Percentiles rank a stretch among this genome's conserved stretches.
These are phyloP conservation scores for Anableps anableps DNA, from an alignment of 2,797 vertebrate species.

Conservation along the genomic window DNA sequence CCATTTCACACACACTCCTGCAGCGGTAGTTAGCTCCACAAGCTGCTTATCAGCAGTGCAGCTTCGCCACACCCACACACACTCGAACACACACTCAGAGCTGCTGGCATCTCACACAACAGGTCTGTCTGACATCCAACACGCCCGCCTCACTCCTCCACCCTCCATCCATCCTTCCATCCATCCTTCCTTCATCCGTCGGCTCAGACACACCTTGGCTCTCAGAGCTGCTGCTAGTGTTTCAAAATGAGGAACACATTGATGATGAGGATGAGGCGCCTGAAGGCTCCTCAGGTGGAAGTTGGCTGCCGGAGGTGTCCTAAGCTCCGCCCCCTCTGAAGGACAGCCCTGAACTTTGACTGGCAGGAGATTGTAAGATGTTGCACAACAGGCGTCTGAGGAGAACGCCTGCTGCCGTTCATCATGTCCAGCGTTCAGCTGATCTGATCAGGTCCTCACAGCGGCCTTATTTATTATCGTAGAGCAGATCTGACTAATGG, in stretches of 20 bases:
- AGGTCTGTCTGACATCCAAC: conserved; percentile 53
- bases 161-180: conserved; percentile 3
- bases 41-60: conserved; percentile 72
- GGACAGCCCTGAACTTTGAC: neutral
- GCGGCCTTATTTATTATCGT: neutral
- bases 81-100: conserved; percentile 41
- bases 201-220: neutral
- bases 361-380: neutral
- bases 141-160: conserved; percentile 9
- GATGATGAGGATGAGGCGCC: neutral
- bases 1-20: conserved; percentile 19
- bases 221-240: neutral
- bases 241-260: conserved; percentile 12
- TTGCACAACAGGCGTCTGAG: neutral
- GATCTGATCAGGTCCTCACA: neutral
- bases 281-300: too few relatives aligned
- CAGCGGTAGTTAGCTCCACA: conserved; percentile 63
- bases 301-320: too few relatives aligned
- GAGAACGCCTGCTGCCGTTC: neutral
- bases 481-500: neutral
- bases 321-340: neutral
- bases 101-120: conserved; percentile 68
- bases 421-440: neutral
- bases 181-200: too few relatives aligned
- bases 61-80: conserved; percentile 67